Base-by-base conservation (phyloP, 2,113 vertebrate genomes). In the Microtus ochrogaster region DNA sequence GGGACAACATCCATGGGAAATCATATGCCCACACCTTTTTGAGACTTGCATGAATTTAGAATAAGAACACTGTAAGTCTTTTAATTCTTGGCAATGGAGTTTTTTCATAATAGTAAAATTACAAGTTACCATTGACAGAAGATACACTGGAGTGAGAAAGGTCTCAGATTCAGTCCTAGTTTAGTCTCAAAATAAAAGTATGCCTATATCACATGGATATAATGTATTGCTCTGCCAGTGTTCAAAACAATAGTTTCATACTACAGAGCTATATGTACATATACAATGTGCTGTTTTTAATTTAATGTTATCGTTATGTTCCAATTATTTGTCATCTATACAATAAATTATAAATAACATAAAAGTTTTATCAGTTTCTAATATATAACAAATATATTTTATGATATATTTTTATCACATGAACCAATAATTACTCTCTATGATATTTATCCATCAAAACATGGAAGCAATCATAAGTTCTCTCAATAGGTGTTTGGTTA, bases 1-100 rank as follows among this genome's bases (percentile, higher is more conserved):
- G 36, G 17, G 65, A 5, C 2, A 74, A 9, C 78, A 61, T 61
- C 28, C 70, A 73, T 87, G 55, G 36, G 70, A 96, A 94, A 90
- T 74, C 24, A 68, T 83, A 79, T 88, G 66, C 28, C 1, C 58
- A 74, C 9, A 0, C 16, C 4, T 3, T 84, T 9, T 86, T 74
- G 93, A 85, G 70, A 84, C 58, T 89, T 91, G 36, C 4, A 85
- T 95, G 41, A 89, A 91, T 84, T 84, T 76, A 85, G 30, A 92
- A 92, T 76, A 66, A 94, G 41, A 97, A 76, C 41, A 89, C 94
- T 58, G 39, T 94, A 92, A 82, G 14, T 65, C 9, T 66, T 95
- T 52, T 39, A 82, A 41, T 90, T 92, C 28, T 87, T 82, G 39
- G 36, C 10, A 95, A 83, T 89, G 70, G 78, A 89, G 9, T 89